Evolutionary conservation across 2,888 invertebrate species (phyloP), one percentile per base, ranked within the genome.

Genomic region (Pyrocoelia pectoralis): DNA sequence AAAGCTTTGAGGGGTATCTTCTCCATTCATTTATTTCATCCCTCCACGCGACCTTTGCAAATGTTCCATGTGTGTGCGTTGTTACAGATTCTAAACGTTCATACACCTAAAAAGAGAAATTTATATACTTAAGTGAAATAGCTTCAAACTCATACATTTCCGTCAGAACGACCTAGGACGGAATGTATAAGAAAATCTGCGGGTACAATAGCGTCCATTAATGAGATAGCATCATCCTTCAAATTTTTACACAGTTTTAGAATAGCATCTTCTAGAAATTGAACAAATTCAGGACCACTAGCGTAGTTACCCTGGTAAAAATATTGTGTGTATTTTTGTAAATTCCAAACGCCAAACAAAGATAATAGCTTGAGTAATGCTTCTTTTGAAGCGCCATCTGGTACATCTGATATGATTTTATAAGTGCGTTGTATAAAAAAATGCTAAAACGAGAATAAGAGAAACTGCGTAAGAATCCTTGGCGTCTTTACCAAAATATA

Each of bases 191-290:
- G 86, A 80, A 91, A 93, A 83, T 96, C 96, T 0, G 93, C 90
- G 0, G 94, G 94, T 0, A 95, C 93, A 49, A 95, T 84, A 0
- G 88, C 87, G 82, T 97, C 96, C 0, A 87, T 89, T 18, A 96
- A 82, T 0, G 90, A 77, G 0, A 94, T 87, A 0, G 92, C 88
- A 48, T 94, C 90, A 9, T 88, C 83, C 72, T 89, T 87, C 2
- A 93, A 68, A 19, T 79, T 75, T 0, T 80, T 74, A 76, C 94
- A 89, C 38, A 89, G 78, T 1, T 79, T 79, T 56, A 94, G 77
- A 51, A 93, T 86, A 0, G 43, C 13, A 1, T 43, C 43, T 15
- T 43, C 43, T 12, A 43, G 6, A 2, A 14, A 14, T 12, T 43
- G 12, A 3, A 8, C 43, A 43, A 43, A 43, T 1, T 13, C 2